phyloP scores from a whole-genome alignment of 2,888 invertebrate species.

The Chloroclysta siterata region DNA sequence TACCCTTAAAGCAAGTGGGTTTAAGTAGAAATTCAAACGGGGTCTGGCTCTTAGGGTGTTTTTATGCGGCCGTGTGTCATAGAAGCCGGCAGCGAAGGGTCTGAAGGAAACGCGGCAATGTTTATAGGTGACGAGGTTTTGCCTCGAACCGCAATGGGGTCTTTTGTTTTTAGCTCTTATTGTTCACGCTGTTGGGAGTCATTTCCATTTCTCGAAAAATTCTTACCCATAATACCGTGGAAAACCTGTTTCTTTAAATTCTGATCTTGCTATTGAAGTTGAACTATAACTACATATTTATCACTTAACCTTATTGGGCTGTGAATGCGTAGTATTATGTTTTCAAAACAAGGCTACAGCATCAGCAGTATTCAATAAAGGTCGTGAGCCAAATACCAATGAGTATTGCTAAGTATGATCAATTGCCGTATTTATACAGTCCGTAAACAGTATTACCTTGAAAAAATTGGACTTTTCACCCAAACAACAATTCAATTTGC shows the following conservation, averaged over 20 bases:
- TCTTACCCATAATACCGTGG: constrained; percentile 20
- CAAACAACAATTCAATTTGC: constrained; percentile 13
- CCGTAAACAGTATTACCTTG: constrained; percentile 24
- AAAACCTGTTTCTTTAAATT: neutral
- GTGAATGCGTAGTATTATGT: neutral
- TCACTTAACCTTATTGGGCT: neutral
- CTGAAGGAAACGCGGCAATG: constrained; percentile 57
- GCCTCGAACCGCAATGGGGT: constrained; percentile 45
- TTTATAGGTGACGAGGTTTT: constrained; percentile 70
- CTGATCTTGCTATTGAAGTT: neutral
- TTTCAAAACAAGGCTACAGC: constrained; percentile 7
- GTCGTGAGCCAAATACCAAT: constrained; percentile 48
- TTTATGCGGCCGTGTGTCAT: constrained; percentile 65
- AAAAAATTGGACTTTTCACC: constrained; percentile 16
- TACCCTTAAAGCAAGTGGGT: constrained; percentile 41
- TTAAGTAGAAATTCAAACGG: constrained; percentile 55
- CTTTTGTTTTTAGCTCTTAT: constrained; percentile 49
- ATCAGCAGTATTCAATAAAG: constrained; percentile 38
- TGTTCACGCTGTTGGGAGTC: constrained; percentile 39
- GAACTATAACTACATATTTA: neutral
- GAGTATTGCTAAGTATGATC: constrained; percentile 31
- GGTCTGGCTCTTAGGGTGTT: constrained; percentile 54
- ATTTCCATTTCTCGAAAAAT: constrained; percentile 32
- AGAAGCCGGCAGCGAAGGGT: constrained; percentile 52
- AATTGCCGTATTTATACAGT: constrained; percentile 32